Evolutionary conservation across 2,797 vertebrate genomes (phyloP), one percentile per base, ranked within the genome.

Genomic region (Enteromius fasciolatus): DNA sequence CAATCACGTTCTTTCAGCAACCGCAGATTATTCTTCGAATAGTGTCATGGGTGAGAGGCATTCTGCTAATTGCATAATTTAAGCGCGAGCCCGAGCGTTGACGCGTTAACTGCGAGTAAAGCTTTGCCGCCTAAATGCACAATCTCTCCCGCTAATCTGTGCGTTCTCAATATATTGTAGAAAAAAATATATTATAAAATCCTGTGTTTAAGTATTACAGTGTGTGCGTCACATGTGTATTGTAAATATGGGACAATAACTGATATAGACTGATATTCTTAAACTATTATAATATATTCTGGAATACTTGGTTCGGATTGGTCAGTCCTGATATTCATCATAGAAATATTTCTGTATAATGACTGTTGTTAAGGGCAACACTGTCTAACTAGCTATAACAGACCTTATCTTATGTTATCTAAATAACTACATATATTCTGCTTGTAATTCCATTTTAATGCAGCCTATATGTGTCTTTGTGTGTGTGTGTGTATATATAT

Each of bases 1-100:
- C 84, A 0, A 31, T 87, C 11, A 81, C 84, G 8, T 90, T 90
- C 83, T 70, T 90, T 48, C 82, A 74, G 74, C 89, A 90, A 23
- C 89, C 89, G 7, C 89, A 87, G 57, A 86, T 85, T 14, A 75
- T 90, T 46, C 83, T 90, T 9, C 86, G 89, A 9, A 15, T 90
- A 5, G 80, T 88, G 20, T 88, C 85, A 14, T 90, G 89, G 89
- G 89, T 90, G 77, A 88, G 88, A 5, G 8, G 20, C 20, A 39
- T 52, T 48, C 39, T 68, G 5, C 78, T 75, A 69, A 80, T 80
- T 54, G 20, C 48, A 15, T 74, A 18, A 66, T 73, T 81, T 64
- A 79, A 68, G 59, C 33, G 48, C 72, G 12, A 72, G 31, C 20
- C 28, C 9, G 39, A 12, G 73, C 11, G 68, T 67, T 57, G 12